These are phyloP conservation scores for Spilosoma lubricipeda DNA, from an alignment of 2,888 invertebrate genomes.

Conservation along the genomic window DNA sequence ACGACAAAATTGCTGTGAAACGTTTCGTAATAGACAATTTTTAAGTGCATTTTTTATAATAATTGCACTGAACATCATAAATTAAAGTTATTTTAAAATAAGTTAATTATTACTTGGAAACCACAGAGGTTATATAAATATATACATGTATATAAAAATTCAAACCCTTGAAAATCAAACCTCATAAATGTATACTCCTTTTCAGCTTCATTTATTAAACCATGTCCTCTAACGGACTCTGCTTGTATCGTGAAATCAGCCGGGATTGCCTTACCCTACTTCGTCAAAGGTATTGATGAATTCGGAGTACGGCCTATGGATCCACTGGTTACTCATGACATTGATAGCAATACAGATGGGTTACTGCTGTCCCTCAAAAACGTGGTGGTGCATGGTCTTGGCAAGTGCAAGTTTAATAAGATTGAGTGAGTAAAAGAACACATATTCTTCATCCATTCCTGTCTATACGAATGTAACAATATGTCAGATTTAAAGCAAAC, in stretches of 20 bases:
- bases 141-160: too few relatives aligned
- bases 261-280: constrained; percentile 34
- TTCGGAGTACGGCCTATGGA: constrained; percentile 46
- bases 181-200: not conserved
- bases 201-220: constrained; percentile 55
- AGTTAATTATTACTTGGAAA: too few relatives aligned
- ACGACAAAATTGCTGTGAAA: too few relatives aligned
- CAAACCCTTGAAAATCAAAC: not conserved
- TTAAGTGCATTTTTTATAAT: too few relatives aligned
- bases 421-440: constrained; percentile 54
- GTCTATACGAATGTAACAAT: too few relatives aligned
- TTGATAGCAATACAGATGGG: constrained; percentile 43
- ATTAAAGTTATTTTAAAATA: too few relatives aligned
- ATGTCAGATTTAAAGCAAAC: not conserved
- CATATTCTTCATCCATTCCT: not conserved
- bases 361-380: constrained; percentile 52
- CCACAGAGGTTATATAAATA: too few relatives aligned
- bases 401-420: constrained; percentile 46
- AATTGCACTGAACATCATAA: not conserved
- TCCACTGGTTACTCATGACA: constrained; percentile 48
- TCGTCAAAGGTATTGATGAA: constrained; percentile 49
- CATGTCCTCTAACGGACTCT: constrained; percentile 51
- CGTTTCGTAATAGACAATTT: too few relatives aligned
- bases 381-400: constrained; percentile 39
- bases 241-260: constrained; percentile 48